Evolutionary conservation across 1,140 invertebrate genomes (phyloP), one percentile per base, ranked within the genome.

Genomic region (Leptonema lineaticorne): DNA sequence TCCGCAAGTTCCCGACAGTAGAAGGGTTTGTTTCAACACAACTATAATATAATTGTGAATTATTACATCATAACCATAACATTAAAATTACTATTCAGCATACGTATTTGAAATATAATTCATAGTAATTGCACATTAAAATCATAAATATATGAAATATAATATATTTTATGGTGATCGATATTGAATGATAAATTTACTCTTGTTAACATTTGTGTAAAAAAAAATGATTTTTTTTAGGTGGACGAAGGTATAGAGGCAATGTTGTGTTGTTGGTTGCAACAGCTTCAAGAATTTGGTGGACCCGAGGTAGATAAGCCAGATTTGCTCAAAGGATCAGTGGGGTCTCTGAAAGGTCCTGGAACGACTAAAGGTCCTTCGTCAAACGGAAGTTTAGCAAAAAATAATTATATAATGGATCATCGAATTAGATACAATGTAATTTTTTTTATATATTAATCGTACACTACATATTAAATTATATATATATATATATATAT

Each of bases 161-260:
- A n/a, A n/a, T n/a, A n/a, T n/a, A n/a, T n/a, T n/a, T n/a, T n/a
- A n/a, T n/a, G n/a, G n/a, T n/a, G n/a, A n/a, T n/a, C n/a, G n/a
- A n/a, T n/a, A n/a, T n/a, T n/a, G n/a, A n/a, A n/a, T n/a, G n/a
- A n/a, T n/a, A n/a, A n/a, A n/a, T n/a, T n/a, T n/a, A n/a, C n/a
- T n/a, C n/a, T n/a, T n/a, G n/a, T n/a, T n/a, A n/a, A n/a, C n/a
- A n/a, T n/a, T n/a, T n/a, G n/a, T n/a, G n/a, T n/a, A n/a, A n/a
- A n/a, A n/a, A n/a, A n/a, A n/a, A n/a, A n/a, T n/a, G n/a, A n/a
- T 29, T 29, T 58, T n/a, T 48, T 26, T 50, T 50, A 90, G 88
- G 90, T 92, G 37, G 90, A 91, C 70, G 90, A 91, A 76, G 90
- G 90, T 26, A 92, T 92, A 76, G 90, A 92, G 75, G 88, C 88